Evolutionary conservation across 2,113 vertebrate genomes (phyloP).

Genomic region (Nerophis lumbriciformis): DNA sequence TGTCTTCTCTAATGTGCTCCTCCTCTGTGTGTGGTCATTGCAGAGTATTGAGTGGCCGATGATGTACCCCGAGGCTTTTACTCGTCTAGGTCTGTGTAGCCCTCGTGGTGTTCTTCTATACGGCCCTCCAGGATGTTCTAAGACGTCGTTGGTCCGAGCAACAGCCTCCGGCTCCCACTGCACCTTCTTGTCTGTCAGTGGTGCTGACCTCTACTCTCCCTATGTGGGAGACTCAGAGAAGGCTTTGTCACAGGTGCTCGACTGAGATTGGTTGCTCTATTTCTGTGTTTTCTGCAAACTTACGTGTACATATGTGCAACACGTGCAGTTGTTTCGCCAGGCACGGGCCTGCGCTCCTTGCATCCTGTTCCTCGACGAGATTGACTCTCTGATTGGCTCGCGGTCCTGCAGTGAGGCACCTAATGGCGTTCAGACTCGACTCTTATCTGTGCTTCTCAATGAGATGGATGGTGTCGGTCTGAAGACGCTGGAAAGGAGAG

Average conservation of each 20-base stretch:
- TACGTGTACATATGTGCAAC: background rate
- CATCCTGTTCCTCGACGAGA: slow-evolving; percentile 93
- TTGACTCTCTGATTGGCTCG: slow-evolving; percentile 87
- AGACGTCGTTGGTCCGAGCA: slow-evolving; percentile 86
- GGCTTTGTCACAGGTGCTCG: slow-evolving; percentile 82
- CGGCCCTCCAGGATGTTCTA: slow-evolving; percentile 91
- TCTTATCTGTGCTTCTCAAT: slow-evolving; percentile 91
- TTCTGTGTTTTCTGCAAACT: background rate
- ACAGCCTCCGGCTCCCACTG: slow-evolving; percentile 80
- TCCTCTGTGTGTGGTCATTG: background rate
- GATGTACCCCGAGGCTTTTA: slow-evolving; percentile 83
- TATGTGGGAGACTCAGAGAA: slow-evolving; percentile 92
- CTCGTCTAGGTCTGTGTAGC: slow-evolving; percentile 80
- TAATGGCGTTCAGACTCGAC: slow-evolving; percentile 76
- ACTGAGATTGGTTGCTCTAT: background rate
- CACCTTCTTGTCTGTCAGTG: slow-evolving; percentile 82
- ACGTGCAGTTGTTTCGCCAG: slow-evolving; percentile 82
- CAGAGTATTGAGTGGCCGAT: slow-evolving; percentile 94
- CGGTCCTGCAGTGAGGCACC: slow-evolving; percentile 62
- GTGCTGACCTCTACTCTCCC: slow-evolving; percentile 90
- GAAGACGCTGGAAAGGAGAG: slow-evolving; percentile 82
- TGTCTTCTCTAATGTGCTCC: background rate
- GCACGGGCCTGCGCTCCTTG: slow-evolving; percentile 87
- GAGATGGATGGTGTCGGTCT: slow-evolving; percentile 92
- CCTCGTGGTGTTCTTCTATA: slow-evolving; percentile 86